phyloP scores from a whole-genome alignment of 2,888 invertebrate genomes.

The Tricholauxania praeusta region DNA sequence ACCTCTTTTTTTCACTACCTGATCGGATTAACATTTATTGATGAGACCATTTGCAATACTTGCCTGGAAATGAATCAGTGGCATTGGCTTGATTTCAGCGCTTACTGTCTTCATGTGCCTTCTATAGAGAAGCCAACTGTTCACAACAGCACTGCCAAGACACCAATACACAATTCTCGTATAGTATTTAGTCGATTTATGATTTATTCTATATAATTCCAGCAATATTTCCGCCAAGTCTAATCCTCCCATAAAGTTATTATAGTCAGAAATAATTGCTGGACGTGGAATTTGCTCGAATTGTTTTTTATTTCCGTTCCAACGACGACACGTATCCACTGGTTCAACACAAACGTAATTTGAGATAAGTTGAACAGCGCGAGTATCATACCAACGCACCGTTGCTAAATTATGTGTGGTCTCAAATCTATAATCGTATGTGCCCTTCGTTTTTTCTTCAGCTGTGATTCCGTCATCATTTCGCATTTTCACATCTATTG shows the following conservation, averaged over 20 bases:
- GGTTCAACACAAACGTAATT: slow-evolving; percentile 21
- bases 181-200: slow-evolving; percentile 12
- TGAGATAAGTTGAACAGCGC: slow-evolving; percentile 15
- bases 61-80: too few relatives aligned
- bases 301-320: slow-evolving; percentile 6
- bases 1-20: background rate
- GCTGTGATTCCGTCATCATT: too few relatives aligned
- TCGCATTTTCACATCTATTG: too few relatives aligned
- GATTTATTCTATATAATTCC: slow-evolving; percentile 4
- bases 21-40: too few relatives aligned
- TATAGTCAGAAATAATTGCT: slow-evolving; percentile 24
- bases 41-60: too few relatives aligned
- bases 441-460: too few relatives aligned
- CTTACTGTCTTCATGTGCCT: too few relatives aligned
- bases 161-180: slow-evolving; percentile 17
- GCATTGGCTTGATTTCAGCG: too few relatives aligned
- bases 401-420: too few relatives aligned
- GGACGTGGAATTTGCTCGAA: background rate
- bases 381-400: slow-evolving; percentile 25
- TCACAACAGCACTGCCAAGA: slow-evolving; percentile 11
- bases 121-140: slow-evolving; percentile 7
- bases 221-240: slow-evolving; percentile 21
- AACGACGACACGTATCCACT: slow-evolving; percentile 7
- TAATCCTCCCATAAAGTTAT: slow-evolving; percentile 30
- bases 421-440: too few relatives aligned